Evolutionary conservation across 2,797 vertebrate species (phyloP), one percentile per base, ranked within the genome.

Genomic region (Chrysocyon brachyurus): DNA sequence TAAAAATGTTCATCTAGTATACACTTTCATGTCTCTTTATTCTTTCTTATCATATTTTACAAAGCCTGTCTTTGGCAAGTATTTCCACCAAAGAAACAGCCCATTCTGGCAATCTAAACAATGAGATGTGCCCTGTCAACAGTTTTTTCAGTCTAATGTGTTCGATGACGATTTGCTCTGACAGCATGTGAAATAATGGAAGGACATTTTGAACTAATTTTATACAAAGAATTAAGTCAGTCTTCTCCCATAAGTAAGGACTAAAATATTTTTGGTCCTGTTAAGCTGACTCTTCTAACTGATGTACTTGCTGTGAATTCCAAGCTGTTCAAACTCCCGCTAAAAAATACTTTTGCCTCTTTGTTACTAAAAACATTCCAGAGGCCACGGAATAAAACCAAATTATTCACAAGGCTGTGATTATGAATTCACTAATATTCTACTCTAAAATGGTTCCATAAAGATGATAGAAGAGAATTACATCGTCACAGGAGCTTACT

Each of bases 141-240:
- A 6, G 66, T 68, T 66, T 93, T 79, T 90, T 81, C 15, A 17
- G 64, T 85, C 61, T 11, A 24, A 1, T 31, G 5, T 40, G 72
- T 33, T 81, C 88, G 31, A 56, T 90, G 86, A 85, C 92, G 91
- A 96, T 94, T 91, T 96, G 33, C 22, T 66, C 75, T 90, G 49
- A 86, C 59, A 85, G 49, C 24, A n/a, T 68, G 28, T 54, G 49
- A 96, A 94, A 70, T 59, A 73, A 78, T 59, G 16, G 49, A 14
- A 68, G 72, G 10, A 49, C 79, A 82, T 36, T 87, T 72, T 91
- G 8, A 96, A 87, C 33, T 82, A 81, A 79, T 75, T 84, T 96
- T 91, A 85, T 26, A 63, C 28, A 90, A 73, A 64, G 40, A 95
- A 94, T 84, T 85, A 87, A 91, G 70, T 92, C 78, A 94, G 56